Conservation (phyloP, 2,888 invertebrate species). For the Abrostola triplasia region DNA sequence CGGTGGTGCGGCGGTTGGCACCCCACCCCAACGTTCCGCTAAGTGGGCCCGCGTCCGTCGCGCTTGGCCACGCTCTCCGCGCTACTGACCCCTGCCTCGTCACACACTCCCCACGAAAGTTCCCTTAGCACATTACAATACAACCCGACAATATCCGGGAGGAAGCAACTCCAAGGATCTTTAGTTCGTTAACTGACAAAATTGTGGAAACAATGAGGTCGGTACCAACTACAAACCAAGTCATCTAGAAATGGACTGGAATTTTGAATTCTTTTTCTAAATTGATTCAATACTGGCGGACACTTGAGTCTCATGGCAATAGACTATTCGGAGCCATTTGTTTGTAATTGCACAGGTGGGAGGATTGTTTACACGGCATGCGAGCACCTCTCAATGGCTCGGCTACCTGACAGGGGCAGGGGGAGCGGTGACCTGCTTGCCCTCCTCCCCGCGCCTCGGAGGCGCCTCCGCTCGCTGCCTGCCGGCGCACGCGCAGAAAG, state of each 20-base stretch:
- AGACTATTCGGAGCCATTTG: conserved; percentile 44
- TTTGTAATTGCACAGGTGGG: conserved; percentile 75
- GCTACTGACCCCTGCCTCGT: conserved; percentile 67
- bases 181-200: conserved; percentile 57
- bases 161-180: conserved; percentile 58
- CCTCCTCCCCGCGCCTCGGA: conserved; percentile 60
- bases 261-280: conserved; percentile 3
- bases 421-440: conserved; percentile 72
- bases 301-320: conserved; percentile 18
- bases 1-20: conserved; percentile 64
- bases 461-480: conserved; percentile 38
- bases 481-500: conserved; percentile 83
- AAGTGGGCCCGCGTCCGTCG: conserved; percentile 64
- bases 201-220: conserved; percentile 12
- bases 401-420: conserved; percentile 66
- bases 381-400: conserved; percentile 74
- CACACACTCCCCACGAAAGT: conserved; percentile 42
- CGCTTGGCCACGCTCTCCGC: conserved; percentile 70
- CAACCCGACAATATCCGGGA: conserved; percentile 48
- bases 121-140: conserved; percentile 39
- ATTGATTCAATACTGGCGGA: conserved; percentile 3
- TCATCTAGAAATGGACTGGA: conserved; percentile 1
- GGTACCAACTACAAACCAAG: background rate
- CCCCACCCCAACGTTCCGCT: conserved; percentile 74
- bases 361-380: conserved; percentile 77